These are phyloP conservation scores for Berghia stephanieae DNA, from an alignment of 1,140 invertebrate species.

Conservation along the genomic window DNA sequence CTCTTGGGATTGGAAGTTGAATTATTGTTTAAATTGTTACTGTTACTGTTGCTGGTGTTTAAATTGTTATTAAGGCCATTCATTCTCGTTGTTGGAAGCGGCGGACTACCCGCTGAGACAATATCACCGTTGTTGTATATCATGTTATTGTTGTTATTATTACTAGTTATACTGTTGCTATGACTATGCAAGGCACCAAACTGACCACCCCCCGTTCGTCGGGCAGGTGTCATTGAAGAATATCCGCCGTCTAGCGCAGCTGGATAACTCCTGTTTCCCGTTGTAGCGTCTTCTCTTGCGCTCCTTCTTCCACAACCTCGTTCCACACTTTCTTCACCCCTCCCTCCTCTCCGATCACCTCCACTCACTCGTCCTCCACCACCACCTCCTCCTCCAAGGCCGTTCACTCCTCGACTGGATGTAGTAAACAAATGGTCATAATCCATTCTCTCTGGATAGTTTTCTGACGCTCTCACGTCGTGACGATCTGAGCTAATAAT, in stretches of 20 bases:
- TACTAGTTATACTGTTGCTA: background rate
- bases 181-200: background rate
- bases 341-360: conserved; percentile 1
- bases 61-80: background rate
- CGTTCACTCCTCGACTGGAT: conserved; percentile 15
- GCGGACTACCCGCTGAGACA: background rate
- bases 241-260: conserved; percentile 1
- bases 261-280: background rate
- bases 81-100: background rate
- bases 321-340: conserved; percentile 23
- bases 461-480: background rate
- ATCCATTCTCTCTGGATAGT: conserved; percentile 8
- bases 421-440: conserved; percentile 22
- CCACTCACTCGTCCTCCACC: background rate
- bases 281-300: conserved; percentile 6
- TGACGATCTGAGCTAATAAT: background rate
- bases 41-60: background rate
- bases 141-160: background rate
- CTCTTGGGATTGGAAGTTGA: background rate
- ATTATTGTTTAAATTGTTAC: background rate
- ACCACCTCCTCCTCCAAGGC: background rate
- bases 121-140: background rate
- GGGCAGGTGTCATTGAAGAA: background rate
- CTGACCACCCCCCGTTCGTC: background rate
- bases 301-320: conserved; percentile 46